These are phyloP conservation scores for Rhodinocichla rosea DNA, from an alignment of 2,113 vertebrate species.

Conservation along the genomic window DNA sequence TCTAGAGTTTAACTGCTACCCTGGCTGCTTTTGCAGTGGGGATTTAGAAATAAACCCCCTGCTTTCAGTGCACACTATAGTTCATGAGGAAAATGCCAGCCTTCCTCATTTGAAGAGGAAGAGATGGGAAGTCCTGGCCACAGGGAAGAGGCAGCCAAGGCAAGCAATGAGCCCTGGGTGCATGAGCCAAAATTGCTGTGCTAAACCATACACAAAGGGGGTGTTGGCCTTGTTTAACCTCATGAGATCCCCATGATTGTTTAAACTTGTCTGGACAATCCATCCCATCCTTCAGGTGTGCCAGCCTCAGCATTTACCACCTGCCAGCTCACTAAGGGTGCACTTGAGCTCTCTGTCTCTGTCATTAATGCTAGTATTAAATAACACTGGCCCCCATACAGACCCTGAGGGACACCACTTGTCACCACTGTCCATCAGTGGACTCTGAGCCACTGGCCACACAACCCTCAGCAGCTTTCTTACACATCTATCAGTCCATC, in stretches of 20 bases:
- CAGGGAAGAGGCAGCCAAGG: neutral
- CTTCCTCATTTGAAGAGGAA: neutral
- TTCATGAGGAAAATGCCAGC: neutral
- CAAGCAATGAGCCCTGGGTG: neutral
- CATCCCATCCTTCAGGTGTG: neutral
- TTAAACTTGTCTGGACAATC: neutral
- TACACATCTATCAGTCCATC: neutral
- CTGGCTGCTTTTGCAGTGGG: neutral
- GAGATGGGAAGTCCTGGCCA: neutral
- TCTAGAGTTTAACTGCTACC: neutral
- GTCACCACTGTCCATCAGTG: neutral
- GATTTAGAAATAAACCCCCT: neutral
- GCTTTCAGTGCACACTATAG: neutral
- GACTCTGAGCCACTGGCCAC: neutral
- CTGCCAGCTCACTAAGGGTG: neutral
- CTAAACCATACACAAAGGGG: rapidly evolving
- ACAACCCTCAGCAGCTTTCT: neutral
- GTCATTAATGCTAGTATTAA: neutral
- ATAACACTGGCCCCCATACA: neutral
- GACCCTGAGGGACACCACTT: neutral
- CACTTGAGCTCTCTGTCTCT: neutral
- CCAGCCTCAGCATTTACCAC: neutral
- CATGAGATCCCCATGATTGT: neutral
- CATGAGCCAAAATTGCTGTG: neutral
- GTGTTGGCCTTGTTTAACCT: neutral